Evolutionary conservation across 1,140 invertebrate genomes (phyloP).

Genomic region (Bactericera cockerelli): DNA sequence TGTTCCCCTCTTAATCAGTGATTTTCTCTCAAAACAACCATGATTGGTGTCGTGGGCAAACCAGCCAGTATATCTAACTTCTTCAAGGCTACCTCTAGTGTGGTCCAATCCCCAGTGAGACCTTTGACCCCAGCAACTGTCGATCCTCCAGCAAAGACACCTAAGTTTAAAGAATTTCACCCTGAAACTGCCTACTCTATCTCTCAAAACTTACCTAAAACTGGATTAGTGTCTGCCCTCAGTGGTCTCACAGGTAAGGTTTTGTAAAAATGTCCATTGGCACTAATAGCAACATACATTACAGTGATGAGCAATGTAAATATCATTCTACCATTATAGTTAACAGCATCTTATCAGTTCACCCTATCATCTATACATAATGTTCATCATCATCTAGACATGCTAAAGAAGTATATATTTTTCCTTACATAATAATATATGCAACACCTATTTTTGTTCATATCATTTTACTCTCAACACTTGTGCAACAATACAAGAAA

Average conservation of each 20-base stretch:
- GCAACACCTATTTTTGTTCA: too few species aligned
- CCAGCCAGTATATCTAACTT: not conserved
- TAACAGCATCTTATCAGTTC: not conserved
- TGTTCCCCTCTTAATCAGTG: not conserved
- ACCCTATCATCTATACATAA: not conserved
- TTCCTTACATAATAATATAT: too few species aligned
- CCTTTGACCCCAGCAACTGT: not conserved
- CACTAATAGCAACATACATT: too few species aligned
- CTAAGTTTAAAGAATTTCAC: not conserved
- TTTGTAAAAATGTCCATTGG: not conserved
- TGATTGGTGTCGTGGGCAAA: conserved; percentile 2
- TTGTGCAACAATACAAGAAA: too few species aligned
- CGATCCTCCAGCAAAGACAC: not conserved
- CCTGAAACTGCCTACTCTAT: not conserved
- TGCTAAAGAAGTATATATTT: not conserved
- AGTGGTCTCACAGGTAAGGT: not conserved
- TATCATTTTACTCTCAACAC: too few species aligned
- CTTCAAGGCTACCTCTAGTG: conserved; percentile 1
- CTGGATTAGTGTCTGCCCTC: not conserved
- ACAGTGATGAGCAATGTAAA: too few species aligned
- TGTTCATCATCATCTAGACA: not conserved
- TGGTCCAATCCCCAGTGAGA: not conserved
- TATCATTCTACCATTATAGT: not conserved
- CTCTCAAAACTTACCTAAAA: not conserved
- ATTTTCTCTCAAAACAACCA: not conserved